These are phyloP conservation scores for Talpa occidentalis DNA, from an alignment of 2,113 vertebrate species.

Conservation along the genomic window DNA sequence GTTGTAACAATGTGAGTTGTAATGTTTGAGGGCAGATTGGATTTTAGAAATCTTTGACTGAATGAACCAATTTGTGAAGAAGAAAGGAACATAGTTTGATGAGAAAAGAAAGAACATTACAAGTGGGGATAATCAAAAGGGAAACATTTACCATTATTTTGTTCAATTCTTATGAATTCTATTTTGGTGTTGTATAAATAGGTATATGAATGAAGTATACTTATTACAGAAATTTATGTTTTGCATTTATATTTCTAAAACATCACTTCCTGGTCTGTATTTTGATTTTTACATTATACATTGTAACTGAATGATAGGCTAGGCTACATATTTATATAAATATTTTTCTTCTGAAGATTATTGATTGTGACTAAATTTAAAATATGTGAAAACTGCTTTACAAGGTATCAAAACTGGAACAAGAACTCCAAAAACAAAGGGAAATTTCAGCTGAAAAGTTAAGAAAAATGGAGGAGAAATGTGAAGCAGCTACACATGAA, in stretches of 20 bases:
- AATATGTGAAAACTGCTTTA: conserved; percentile 57
- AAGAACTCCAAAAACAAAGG: conserved; percentile 91
- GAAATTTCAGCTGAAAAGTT: conserved; percentile 86
- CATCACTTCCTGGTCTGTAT: not conserved
- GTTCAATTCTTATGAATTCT: conserved; percentile 15
- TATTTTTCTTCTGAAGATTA: conserved; percentile 59
- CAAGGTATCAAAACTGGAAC: conserved; percentile 93
- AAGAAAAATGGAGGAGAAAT: conserved; percentile 86
- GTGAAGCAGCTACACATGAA: conserved; percentile 82
- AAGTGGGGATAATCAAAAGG: not conserved
- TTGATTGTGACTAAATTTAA: conserved; percentile 66
- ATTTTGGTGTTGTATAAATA: conserved; percentile 16
- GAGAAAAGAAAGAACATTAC: conserved; percentile 44
- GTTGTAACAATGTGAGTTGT: not conserved
- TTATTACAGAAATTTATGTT: conserved; percentile 42
- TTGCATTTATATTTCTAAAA: conserved; percentile 39
- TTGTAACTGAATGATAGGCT: conserved; percentile 22
- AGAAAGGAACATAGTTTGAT: not conserved
- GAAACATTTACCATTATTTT: conserved; percentile 43
- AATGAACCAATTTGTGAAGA: conserved; percentile 47
- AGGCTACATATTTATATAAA: conserved; percentile 5
- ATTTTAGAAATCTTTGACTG: not conserved
- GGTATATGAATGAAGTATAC: not conserved
- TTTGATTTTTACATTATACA: conserved; percentile 38
- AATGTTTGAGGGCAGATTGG: not conserved